phyloP scores from a whole-genome alignment of 2,797 vertebrate genomes.

The Lophius americanus region DNA sequence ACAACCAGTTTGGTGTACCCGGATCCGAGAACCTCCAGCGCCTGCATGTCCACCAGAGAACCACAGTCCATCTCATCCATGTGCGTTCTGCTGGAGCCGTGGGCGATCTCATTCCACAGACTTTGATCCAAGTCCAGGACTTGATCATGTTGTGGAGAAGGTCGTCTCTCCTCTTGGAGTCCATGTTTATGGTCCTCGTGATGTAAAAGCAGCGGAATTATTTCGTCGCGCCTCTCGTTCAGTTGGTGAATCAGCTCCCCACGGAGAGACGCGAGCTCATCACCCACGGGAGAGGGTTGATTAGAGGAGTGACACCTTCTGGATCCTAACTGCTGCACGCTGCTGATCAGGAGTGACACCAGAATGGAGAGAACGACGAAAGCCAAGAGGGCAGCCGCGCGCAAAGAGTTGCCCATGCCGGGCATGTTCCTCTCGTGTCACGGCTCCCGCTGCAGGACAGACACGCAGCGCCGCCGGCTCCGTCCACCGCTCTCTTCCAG shows the following conservation, averaged over 20 bases:
- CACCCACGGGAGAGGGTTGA: slow-evolving; percentile 23
- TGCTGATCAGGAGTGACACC: slow-evolving; percentile 75
- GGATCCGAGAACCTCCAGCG: slow-evolving; percentile 83
- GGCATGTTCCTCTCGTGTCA: slow-evolving; percentile 59
- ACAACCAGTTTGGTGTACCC: slow-evolving; percentile 89
- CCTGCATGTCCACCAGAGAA: slow-evolving; percentile 77
- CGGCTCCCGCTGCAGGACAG: slow-evolving; percentile 22
- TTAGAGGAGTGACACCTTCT: slow-evolving; percentile 47
- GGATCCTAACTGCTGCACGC: slow-evolving; percentile 79
- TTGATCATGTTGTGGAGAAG: slow-evolving; percentile 7
- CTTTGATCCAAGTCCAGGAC: slow-evolving; percentile 40
- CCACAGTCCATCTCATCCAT: slow-evolving; percentile 79
- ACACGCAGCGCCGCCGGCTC: slow-evolving; percentile 26
- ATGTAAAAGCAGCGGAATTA: slow-evolving; percentile 73
- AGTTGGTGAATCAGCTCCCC: slow-evolving; percentile 73
- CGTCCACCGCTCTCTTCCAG: slow-evolving; percentile 38
- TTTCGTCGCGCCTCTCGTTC: slow-evolving; percentile 75
- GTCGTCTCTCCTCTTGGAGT: slow-evolving; percentile 2
- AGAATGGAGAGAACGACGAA: slow-evolving; percentile 77
- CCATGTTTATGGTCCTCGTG: slow-evolving; percentile 12
- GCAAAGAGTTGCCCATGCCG: slow-evolving; percentile 73
- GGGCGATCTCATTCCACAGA: slow-evolving; percentile 64
- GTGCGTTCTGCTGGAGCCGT: slow-evolving; percentile 53
- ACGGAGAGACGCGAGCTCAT: slow-evolving; percentile 57
- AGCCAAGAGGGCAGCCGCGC: slow-evolving; percentile 73